Conservation (phyloP, 2,113 vertebrate genomes). For the Nipponia nippon region DNA sequence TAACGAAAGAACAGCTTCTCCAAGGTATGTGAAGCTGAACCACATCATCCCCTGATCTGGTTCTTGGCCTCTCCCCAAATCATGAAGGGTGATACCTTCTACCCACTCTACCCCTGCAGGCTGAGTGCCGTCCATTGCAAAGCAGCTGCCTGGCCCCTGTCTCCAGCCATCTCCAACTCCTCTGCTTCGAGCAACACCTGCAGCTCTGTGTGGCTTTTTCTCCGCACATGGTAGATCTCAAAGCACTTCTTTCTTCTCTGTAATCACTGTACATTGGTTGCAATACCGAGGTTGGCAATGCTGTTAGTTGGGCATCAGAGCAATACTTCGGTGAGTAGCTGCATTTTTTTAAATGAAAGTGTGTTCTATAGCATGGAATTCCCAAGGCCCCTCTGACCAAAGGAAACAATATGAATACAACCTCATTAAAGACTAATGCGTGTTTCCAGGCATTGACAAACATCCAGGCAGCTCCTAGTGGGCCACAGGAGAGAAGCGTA, state of each 20-base stretch:
- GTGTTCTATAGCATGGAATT: neutral
- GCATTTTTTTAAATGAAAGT: neutral
- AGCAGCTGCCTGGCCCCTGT: neutral
- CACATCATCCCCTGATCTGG: neutral
- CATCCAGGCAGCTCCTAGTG: neutral
- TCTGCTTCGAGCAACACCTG: neutral
- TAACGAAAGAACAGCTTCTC: neutral
- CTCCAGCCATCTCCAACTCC: neutral
- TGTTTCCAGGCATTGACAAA: neutral
- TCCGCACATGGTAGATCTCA: neutral
- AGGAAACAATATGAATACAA: neutral
- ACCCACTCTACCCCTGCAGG: neutral
- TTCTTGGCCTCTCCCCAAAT: neutral
- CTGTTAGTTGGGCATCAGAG: neutral
- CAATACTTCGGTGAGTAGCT: neutral
- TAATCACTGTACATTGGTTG: rapidly evolving
- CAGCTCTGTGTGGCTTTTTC: neutral
- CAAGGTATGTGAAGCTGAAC: neutral
- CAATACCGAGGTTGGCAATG: neutral
- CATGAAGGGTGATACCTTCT: neutral
- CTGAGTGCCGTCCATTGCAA: neutral
- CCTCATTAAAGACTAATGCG: neutral
- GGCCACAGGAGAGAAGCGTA: neutral
- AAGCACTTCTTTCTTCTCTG: neutral
- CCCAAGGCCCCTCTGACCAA: slow-evolving; percentile 2